A percentile compares a stretch with the other conserved stretches of the same genome.
Evolutionary conservation across 1,140 invertebrate genomes (phyloP).

Genomic region (Drosophila santomea): DNA sequence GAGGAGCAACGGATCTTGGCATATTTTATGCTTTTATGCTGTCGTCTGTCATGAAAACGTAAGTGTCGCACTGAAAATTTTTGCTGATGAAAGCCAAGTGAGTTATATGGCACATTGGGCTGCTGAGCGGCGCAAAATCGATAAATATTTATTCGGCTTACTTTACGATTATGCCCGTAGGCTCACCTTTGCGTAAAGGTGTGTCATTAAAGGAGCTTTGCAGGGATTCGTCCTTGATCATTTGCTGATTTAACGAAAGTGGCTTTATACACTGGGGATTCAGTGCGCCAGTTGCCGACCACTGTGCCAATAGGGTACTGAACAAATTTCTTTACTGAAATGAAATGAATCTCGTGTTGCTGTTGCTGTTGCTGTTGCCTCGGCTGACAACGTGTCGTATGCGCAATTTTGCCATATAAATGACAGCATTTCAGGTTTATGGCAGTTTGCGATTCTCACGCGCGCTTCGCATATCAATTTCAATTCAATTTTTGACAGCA

Average conservation of each 20-base stretch:
- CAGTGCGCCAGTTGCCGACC: neutral
- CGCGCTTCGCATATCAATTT: slow-evolving; percentile 76
- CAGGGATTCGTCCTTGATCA: slow-evolving; percentile 3
- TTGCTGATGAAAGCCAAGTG: slow-evolving; percentile 78
- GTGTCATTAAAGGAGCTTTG: slow-evolving; percentile 5
- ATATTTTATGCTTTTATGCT: slow-evolving; percentile 79
- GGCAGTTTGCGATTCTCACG: slow-evolving; percentile 59
- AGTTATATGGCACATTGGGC: slow-evolving; percentile 58
- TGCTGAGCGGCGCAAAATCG: slow-evolving; percentile 38
- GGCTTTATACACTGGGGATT: neutral
- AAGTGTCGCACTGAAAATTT: slow-evolving; percentile 78
- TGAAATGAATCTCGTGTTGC: slow-evolving; percentile 34
- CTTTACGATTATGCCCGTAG: slow-evolving; percentile 25
- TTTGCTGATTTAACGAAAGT: neutral
- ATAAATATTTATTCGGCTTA: slow-evolving; percentile 46
- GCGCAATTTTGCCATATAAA: slow-evolving; percentile 76
- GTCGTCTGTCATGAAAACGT: slow-evolving; percentile 71
- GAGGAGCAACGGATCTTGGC: slow-evolving; percentile 55
- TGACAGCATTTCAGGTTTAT: slow-evolving; percentile 73
- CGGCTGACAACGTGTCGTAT: slow-evolving; percentile 67
- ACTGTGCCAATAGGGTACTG: slow-evolving; percentile 18
- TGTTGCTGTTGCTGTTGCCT: neutral
- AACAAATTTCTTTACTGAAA: neutral
- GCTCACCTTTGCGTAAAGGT: slow-evolving; percentile 29
- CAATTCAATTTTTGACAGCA: slow-evolving; percentile 76